Conservation (phyloP, 2,888 invertebrate genomes). For the Macropis europaea region DNA sequence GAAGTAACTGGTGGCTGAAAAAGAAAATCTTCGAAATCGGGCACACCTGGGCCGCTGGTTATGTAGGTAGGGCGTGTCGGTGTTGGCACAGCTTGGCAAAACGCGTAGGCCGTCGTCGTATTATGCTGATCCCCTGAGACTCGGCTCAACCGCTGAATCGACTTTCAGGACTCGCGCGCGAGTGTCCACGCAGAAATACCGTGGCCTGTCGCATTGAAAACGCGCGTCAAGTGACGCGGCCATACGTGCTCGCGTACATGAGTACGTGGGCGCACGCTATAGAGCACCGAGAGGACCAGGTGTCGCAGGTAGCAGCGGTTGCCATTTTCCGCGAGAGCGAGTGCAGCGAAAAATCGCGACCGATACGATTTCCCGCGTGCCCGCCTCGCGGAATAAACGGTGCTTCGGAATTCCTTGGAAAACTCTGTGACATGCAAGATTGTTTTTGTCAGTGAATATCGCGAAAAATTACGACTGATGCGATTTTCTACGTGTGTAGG, state of each 20-base stretch:
- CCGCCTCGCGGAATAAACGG: no score
- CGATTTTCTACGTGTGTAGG: no score
- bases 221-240: conserved; percentile 67
- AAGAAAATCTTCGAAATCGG: conserved; percentile 65
- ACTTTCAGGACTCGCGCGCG: conserved; percentile 54
- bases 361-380: neutral
- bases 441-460: no score
- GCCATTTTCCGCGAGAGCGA: conserved; percentile 49
- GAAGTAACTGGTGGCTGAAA: neutral
- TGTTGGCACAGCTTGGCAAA: conserved; percentile 60
- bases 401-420: no score
- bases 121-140: conserved; percentile 69
- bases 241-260: conserved; percentile 38
- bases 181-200: conserved; percentile 68
- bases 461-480: no score
- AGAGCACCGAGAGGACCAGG: conserved; percentile 60
- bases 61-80: conserved; percentile 69
- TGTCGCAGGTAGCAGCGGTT: conserved; percentile 64
- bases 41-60: conserved; percentile 70
- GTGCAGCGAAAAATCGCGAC: neutral
- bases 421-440: no score
- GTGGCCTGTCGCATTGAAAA: conserved; percentile 65
- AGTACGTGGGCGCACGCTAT: conserved; percentile 55
- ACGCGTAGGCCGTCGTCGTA: conserved; percentile 71
- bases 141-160: conserved; percentile 41